Evolutionary conservation across 2,888 invertebrate species (phyloP).

Genomic region (Pyrrhia umbra): DNA sequence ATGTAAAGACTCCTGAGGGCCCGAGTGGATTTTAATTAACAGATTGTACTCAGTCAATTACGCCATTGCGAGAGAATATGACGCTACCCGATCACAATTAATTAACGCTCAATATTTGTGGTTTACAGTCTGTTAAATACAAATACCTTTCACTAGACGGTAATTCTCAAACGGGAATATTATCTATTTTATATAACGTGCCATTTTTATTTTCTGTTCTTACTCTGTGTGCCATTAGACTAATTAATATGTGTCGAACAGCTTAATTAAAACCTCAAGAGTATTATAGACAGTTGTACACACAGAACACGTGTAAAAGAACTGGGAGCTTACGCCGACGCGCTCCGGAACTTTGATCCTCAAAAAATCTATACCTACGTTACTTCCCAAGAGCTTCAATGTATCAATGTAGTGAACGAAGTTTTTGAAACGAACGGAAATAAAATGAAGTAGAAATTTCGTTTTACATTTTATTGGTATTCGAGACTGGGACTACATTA

Average conservation of each 20-base stretch:
- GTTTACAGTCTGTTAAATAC: constrained; percentile 6
- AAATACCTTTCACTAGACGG: constrained; percentile 5
- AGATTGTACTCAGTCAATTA: constrained; percentile 26
- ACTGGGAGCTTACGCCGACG: constrained; percentile 7
- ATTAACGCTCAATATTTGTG: constrained; percentile 30
- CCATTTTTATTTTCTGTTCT: not conserved
- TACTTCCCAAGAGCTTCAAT: not conserved
- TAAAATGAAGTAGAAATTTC: not conserved
- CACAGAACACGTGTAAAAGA: not conserved
- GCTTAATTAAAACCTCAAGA: constrained; percentile 4
- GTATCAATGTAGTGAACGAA: not conserved
- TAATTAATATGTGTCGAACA: constrained; percentile 39
- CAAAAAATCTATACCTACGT: not conserved
- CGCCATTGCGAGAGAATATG: constrained; percentile 26
- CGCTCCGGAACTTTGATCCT: not conserved
- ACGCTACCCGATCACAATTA: constrained; percentile 19
- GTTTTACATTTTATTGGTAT: constrained; percentile 21
- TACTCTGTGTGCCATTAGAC: not conserved
- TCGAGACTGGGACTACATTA: not conserved
- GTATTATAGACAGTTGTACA: not conserved
- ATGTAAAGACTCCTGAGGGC: not conserved
- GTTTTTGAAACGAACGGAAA: not conserved
- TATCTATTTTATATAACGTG: not conserved
- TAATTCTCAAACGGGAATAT: not conserved
- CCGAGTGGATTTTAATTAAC: constrained; percentile 17